These are phyloP conservation scores for Liparis tanakae DNA, from an alignment of 2,797 vertebrate genomes.

Conservation along the genomic window DNA sequence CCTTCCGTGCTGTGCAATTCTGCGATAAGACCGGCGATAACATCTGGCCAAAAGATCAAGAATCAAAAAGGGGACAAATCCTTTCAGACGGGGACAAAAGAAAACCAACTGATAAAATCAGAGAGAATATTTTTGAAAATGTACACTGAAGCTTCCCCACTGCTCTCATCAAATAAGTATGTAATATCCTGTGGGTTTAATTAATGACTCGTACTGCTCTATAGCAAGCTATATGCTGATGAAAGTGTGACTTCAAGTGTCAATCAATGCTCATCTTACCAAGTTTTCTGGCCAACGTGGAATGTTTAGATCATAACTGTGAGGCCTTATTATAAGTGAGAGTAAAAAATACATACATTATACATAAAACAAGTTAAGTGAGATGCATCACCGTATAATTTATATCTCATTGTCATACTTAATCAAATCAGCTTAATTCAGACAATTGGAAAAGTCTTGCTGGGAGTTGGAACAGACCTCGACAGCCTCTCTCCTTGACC, in stretches of 20 bases:
- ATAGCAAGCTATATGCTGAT: constrained; percentile 21
- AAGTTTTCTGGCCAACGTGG: constrained; percentile 4
- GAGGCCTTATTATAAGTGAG: constrained; percentile 32
- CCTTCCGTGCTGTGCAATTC: constrained; percentile 61
- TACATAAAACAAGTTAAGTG: constrained; percentile 65
- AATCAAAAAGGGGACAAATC: constrained; percentile 62
- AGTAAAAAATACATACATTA: constrained; percentile 51
- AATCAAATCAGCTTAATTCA: constrained; percentile 65
- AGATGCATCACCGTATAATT: constrained; percentile 68
- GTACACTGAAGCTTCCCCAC: constrained; percentile 36
- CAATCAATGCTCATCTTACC: constrained; percentile 22
- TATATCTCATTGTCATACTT: constrained; percentile 67
- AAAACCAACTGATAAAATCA: constrained; percentile 43
- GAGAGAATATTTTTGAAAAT: constrained; percentile 61
- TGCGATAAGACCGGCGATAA: constrained; percentile 67
- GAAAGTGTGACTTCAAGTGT: constrained; percentile 37
- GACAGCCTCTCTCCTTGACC: constrained; percentile 59
- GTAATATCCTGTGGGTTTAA: constrained; percentile 51
- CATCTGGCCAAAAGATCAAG: constrained; percentile 64
- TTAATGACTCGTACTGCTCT: constrained; percentile 49
- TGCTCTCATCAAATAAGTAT: constrained; percentile 51
- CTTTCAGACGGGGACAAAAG: constrained; percentile 44
- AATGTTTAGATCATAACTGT: constrained; percentile 21
- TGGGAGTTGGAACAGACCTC: constrained; percentile 54
- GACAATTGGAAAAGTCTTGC: constrained; percentile 49